Percentiles rank a stretch among this genome's conserved stretches.
Conservation (phyloP, 2,888 invertebrate genomes). For the Pelosia muscerda region DNA sequence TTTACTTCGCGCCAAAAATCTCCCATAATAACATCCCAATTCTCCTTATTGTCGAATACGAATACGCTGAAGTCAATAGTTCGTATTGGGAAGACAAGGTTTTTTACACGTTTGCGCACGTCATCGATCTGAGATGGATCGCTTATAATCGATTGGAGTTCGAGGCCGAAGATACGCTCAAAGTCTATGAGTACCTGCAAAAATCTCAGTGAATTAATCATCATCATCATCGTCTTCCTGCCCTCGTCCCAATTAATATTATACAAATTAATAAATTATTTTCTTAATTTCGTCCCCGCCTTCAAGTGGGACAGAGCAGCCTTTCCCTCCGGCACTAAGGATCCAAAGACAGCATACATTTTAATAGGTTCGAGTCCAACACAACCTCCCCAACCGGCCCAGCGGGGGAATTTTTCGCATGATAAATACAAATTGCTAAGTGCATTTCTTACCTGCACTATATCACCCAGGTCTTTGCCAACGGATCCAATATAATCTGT, state of each 20-base stretch:
- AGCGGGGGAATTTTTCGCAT: no score
- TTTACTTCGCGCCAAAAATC: slow-evolving; percentile 92
- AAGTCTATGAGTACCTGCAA: slow-evolving; percentile 93
- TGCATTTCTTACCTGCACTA: slow-evolving; percentile 89
- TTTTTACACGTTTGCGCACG: slow-evolving; percentile 92
- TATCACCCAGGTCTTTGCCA: slow-evolving; percentile 92
- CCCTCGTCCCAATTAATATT: no score
- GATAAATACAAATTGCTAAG: neutral
- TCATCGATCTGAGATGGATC: slow-evolving; percentile 95
- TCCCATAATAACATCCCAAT: slow-evolving; percentile 94
- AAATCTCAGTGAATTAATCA: neutral
- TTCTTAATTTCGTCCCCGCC: no score
- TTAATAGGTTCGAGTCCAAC: no score
- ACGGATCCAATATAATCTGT: slow-evolving; percentile 95
- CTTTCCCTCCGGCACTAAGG: no score
- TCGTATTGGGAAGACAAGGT: slow-evolving; percentile 91
- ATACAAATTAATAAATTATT: no score
- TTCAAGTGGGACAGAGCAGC: no score
- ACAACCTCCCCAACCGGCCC: no score
- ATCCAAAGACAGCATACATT: no score
- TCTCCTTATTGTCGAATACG: slow-evolving; percentile 91
- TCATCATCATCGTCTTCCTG: no score
- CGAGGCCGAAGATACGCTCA: slow-evolving; percentile 95
- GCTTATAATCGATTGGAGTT: slow-evolving; percentile 94
- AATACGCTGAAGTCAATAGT: slow-evolving; percentile 95